Conservation (phyloP, 2,113 vertebrate genomes). For the Petaurus breviceps region DNA sequence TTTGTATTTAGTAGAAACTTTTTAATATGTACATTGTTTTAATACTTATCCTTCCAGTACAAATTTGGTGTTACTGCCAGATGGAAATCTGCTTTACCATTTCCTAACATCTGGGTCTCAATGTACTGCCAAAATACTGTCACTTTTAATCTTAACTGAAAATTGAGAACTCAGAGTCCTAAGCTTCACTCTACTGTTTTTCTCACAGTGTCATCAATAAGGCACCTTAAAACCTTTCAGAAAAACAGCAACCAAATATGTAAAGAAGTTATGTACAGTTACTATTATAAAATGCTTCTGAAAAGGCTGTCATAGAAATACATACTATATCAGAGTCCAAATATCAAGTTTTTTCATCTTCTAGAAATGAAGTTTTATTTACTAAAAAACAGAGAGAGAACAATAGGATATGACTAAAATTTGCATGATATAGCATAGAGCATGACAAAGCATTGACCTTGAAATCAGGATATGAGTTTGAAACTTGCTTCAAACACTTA, state of each 20-base stretch:
- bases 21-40: constrained; percentile 48
- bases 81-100: constrained; percentile 62
- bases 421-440: not conserved
- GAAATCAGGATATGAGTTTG: not conserved
- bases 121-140: constrained; percentile 61
- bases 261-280: constrained; percentile 7
- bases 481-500: not conserved
- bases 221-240: constrained; percentile 14
- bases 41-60: constrained; percentile 56
- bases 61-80: constrained; percentile 60
- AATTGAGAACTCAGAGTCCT: constrained; percentile 52
- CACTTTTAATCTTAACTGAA: constrained; percentile 59
- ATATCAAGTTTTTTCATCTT: not conserved
- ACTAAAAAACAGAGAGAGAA: not conserved
- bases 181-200: not conserved
- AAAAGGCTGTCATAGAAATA: constrained; percentile 47
- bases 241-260: constrained; percentile 34
- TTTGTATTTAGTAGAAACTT: constrained; percentile 38
- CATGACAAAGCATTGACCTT: not conserved
- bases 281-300: constrained; percentile 30
- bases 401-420: not conserved
- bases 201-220: constrained; percentile 35
- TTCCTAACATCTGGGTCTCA: constrained; percentile 71
- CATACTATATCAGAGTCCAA: constrained; percentile 1
- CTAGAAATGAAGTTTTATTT: not conserved